phyloP scores from a whole-genome alignment of 2,888 invertebrate genomes.

The Bellardia bayeri region DNA sequence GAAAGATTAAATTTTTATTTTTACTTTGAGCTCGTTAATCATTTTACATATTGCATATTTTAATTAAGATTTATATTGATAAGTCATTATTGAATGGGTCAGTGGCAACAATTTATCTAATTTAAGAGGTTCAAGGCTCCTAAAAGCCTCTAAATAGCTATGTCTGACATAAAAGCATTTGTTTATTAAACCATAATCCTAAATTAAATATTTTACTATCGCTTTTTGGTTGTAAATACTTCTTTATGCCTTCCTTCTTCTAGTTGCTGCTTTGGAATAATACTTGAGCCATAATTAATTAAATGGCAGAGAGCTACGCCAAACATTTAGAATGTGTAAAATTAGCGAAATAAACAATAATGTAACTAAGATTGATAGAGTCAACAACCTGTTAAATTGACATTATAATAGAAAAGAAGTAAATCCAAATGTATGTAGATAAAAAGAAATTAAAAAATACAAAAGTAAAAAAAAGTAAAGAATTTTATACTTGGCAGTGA shows the following conservation, averaged over 20 bases:
- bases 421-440: neutral
- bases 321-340: slow-evolving; percentile 30
- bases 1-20: neutral
- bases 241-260: slow-evolving; percentile 34
- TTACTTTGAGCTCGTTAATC: neutral
- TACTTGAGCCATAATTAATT: slow-evolving; percentile 49
- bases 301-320: slow-evolving; percentile 27
- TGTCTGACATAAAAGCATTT: neutral
- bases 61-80: slow-evolving; percentile 47
- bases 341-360: slow-evolving; percentile 20
- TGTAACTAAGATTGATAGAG: neutral
- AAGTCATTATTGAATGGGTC: slow-evolving; percentile 6
- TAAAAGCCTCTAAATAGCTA: neutral
- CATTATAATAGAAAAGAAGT: neutral
- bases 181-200: slow-evolving; percentile 4
- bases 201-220: slow-evolving; percentile 35
- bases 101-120: neutral
- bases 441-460: no score
- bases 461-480: no score
- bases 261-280: slow-evolving; percentile 13
- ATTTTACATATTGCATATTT: slow-evolving; percentile 12
- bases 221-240: neutral
- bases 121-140: neutral
- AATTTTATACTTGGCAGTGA: no score
- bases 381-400: neutral